Conservation (phyloP, 2,797 vertebrate genomes). For the Myotis pilosus region DNA sequence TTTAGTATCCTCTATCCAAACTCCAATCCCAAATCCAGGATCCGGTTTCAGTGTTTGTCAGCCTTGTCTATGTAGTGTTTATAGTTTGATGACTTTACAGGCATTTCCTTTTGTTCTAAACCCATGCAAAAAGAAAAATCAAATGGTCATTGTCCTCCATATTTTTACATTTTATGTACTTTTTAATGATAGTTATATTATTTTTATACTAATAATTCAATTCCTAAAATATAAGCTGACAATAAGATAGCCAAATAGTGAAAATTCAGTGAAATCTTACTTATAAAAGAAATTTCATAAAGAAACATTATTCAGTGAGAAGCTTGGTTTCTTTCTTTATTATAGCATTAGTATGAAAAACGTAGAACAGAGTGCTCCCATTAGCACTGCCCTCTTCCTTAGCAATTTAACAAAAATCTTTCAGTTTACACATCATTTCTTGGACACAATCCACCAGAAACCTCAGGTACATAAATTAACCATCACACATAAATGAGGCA, state of each 20-base stretch:
- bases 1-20: background rate
- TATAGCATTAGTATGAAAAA: background rate
- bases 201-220: background rate
- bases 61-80: background rate
- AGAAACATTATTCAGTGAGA: background rate
- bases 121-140: background rate
- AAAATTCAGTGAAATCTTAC: constrained; percentile 7
- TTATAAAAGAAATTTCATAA: background rate
- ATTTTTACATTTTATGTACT: background rate
- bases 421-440: background rate
- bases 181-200: background rate
- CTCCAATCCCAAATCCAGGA: background rate
- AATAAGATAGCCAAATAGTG: background rate
- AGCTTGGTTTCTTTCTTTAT: constrained; percentile 25
- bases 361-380: background rate
- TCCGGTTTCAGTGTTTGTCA: background rate
- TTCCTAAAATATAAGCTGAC: background rate
- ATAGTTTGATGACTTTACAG: background rate
- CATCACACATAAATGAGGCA: background rate
- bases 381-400: background rate
- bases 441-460: constrained; percentile 39
- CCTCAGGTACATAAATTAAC: constrained; percentile 22
- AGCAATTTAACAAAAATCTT: constrained; percentile 29
- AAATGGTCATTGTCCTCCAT: background rate
- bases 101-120: constrained; percentile 10